Evolutionary conservation across 2,888 invertebrate genomes (phyloP), one percentile per base, ranked within the genome.

Genomic region (Drosophila atroscutellata): DNA sequence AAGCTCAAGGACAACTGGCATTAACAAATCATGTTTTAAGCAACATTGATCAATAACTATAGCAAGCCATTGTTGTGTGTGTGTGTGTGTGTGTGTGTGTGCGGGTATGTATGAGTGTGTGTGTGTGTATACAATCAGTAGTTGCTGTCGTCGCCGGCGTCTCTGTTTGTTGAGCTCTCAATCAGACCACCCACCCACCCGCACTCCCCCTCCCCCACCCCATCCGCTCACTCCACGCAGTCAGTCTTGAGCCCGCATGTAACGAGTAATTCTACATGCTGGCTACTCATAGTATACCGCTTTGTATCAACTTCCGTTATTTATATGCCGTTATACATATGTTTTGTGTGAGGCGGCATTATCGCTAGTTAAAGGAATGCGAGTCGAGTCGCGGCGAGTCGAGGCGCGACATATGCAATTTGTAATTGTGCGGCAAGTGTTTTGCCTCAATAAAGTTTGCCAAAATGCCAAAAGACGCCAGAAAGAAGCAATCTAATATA

Each of bases 221-320:
- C 37, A 20, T 26, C 24, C 54, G 6, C 34, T 2, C 34, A 11
- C 9, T 45, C 11, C 61, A 39, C 76, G 66, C 66, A 72, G 30
- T 51, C 13, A 51, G 5, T 42, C 45, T 45, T 45, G 24, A 45
- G 24, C 57, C 54, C 51, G 45, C 37, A 61, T 68, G 54, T 68
- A 69, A 75, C 80, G 75, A 65, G 80, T 80, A 70, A 75, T 65
- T 56, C 54, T 45, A 60, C 37, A 58, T 49, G 30, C 52, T 47
- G 26, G 26, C n/a, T 50, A 65, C 55, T 39, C 39, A 61, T 34
- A 55, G 28, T 37, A 60, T 24, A n/a, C 54, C 24, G 36, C 24
- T 75, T 66, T 78, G 57, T 76, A 81, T 72, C 83, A 80, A 80
- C 86, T 86, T 88, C 89, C 83, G 83, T 64, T 77, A 55, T 47